Conservation (phyloP, 1,140 invertebrate genomes). For the Tenebrio molitor region DNA sequence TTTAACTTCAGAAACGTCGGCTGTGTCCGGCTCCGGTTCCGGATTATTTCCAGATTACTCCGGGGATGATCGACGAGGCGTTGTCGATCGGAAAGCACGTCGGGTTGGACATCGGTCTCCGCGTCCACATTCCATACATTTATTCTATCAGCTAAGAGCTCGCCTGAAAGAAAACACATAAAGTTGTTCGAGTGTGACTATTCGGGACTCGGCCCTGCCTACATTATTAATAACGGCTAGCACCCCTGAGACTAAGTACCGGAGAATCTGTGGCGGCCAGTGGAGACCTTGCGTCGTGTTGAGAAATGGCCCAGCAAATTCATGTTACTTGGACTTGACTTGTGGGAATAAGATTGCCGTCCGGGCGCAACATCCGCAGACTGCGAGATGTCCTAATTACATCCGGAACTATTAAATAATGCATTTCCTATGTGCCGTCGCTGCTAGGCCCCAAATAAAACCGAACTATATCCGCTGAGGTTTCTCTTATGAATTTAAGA, state of each 20-base stretch:
- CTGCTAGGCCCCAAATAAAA: constrained; percentile 35
- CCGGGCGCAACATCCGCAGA: constrained; percentile 47
- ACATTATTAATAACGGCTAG: constrained; percentile 59
- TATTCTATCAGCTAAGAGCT: constrained; percentile 54
- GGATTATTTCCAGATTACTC: constrained; percentile 19
- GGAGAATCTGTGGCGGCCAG: constrained; percentile 54
- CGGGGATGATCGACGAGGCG: constrained; percentile 25
- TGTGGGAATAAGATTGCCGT: constrained; percentile 57
- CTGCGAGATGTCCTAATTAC: constrained; percentile 58
- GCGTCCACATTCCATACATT: constrained; percentile 33
- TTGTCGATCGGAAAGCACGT: constrained; percentile 7
- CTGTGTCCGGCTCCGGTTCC: constrained; percentile 7
- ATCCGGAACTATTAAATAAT: constrained; percentile 55
- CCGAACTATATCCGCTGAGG: constrained; percentile 24
- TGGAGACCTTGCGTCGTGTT: constrained; percentile 52
- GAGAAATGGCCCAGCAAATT: constrained; percentile 61
- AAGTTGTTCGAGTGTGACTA: constrained; percentile 54
- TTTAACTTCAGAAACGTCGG: constrained; percentile 1
- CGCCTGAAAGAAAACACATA: constrained; percentile 51
- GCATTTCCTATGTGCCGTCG: constrained; percentile 50
- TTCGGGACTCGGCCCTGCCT: constrained; percentile 46
- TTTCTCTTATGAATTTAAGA: constrained; percentile 33
- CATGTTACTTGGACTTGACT: constrained; percentile 53
- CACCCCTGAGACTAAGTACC: constrained; percentile 49
- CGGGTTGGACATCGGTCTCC: background rate